Base-by-base conservation (phyloP, 64 coral and sea anemone genomes). In the Astreopora myriophthalma region DNA sequence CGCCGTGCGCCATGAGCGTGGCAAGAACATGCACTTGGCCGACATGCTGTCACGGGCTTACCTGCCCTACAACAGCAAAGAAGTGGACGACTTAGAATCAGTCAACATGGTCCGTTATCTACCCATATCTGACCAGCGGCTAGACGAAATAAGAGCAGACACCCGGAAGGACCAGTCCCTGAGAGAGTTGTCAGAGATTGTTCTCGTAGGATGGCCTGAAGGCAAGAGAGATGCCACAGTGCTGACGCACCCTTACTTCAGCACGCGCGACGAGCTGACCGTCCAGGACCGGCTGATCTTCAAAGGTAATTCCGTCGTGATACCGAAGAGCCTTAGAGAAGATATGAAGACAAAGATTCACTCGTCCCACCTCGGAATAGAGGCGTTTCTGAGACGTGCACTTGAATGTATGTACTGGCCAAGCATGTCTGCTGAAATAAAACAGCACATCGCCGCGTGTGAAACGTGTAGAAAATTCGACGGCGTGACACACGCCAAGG, bases 21-120 rank as follows among this genome's bases (percentile, higher is more conserved):
- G 16, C 38, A 72, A 38, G n/a, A 91, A 82, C 88, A 68, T 91
- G 76, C 66, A 91, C 26, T n/a, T 85, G 12, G 80, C 89, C 1
- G 89, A 84, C 44, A 65, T 60, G 7, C 8, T 91, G 13, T 73
- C 64, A 3, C 42, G 89, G 25, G 89, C 76, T 32, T 71, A 16
- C 14, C 77, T 91, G 14, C 63, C 66, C 20, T 81, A 16, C 3
- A 34, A 75, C 29, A n/a, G 77, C 36, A 36, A 81, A 35, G 25
- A 75, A 13, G 75, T 14, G 17, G 88, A 51, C 12, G 75, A 90
- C 34, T 49, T 90, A 12, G 29, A 76, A 19, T 34, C 0, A 6
- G 16, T 89, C 0, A 80, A 90, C 88, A 90, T 90, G 75, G 88
- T 48, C 31, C 6, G 19, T 10, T 78, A 75, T 36, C 17, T 90